Base-by-base conservation (phyloP, 2,113 vertebrate species). In the Sterrhoptilus dennistouni region DNA sequence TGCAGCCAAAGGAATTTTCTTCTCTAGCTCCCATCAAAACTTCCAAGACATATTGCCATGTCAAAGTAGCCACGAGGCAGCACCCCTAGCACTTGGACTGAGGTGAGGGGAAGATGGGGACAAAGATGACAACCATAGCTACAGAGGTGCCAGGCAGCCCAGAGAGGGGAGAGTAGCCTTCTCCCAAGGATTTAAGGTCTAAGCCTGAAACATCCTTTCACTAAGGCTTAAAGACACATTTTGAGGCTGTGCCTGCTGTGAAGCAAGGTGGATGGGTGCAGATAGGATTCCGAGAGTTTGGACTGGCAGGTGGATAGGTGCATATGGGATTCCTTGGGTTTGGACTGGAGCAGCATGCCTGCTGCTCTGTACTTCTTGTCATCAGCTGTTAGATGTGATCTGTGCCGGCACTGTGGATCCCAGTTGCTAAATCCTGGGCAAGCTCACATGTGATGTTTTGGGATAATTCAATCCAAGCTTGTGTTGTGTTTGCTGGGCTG, bases 11-110 rank as follows among this genome's bases (percentile, higher is more conserved):
- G 7, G 33, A 36, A 11, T 78, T 81, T 66, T 87, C 42, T 75
- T 27, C 44, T 25, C 5, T 25, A 71, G 56, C 19, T 71, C 33
- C 35, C 60, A 57, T 24, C 2, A 2, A 66, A 61, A 72, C 6
- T 61, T 56, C 70, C 53, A 47, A 42, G 35, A 40, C 13, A 29
- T 14, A 5, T 2, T 21, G 33, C 31, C 0, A 0, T 13, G 21
- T 36, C 2, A 3, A 64, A 60, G 19, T 11, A 3, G 4, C 7
- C 29, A 36, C 29, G 29, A 59, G 16, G 16, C 66, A 75, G 52
- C 22, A 44, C 13, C 4, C 8, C 27, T 28, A 12, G 6, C 29
- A n/a, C 25, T 3, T 2, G 38, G 29, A 61, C 1, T 29, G 8
- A 66, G 22, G 42, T 14, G 25, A 47, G 14, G 12, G 33, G 42